These are phyloP conservation scores for Octopus bimaculoides DNA, from an alignment of 1,140 invertebrate genomes.

Conservation along the genomic window DNA sequence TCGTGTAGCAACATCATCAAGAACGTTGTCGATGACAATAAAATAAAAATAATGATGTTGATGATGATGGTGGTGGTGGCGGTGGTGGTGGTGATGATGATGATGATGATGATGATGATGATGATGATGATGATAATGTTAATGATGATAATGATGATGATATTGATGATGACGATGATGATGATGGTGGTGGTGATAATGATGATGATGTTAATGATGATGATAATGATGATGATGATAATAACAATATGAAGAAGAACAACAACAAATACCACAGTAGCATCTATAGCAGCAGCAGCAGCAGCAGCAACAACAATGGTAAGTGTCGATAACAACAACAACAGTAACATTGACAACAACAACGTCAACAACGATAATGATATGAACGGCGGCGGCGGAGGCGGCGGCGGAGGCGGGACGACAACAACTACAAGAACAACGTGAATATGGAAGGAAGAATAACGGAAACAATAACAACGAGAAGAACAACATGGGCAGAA, in stretches of 20 bases:
- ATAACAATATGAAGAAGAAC: too few relatives aligned
- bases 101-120: constrained; percentile 17
- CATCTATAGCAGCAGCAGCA: too few relatives aligned
- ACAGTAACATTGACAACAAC: constrained; percentile 13
- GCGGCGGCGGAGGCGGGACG: constrained; percentile 23
- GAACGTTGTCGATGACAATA: too few relatives aligned
- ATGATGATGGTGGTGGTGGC: constrained; percentile 11
- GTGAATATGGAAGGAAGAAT: too few relatives aligned
- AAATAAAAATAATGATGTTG: constrained; percentile 19
- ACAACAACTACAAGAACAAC: too few relatives aligned
- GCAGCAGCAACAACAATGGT: too few relatives aligned
- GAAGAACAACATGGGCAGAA: too few relatives aligned
- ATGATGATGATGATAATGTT: constrained; percentile 9
- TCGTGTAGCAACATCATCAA: too few relatives aligned
- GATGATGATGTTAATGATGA: too few relatives aligned
- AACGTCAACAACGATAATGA: constrained; percentile 8
- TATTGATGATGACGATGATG: constrained; percentile 3
- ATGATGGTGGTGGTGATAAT: constrained; percentile 17
- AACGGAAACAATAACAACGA: too few relatives aligned
- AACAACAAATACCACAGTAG: too few relatives aligned
- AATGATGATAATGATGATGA: constrained; percentile 16
- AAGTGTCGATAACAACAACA: neutral
- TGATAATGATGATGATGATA: too few relatives aligned
- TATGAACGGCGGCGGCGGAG: constrained; percentile 23
- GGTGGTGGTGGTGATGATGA: constrained; percentile 17